Evolutionary conservation across 2,113 vertebrate species (phyloP).

Genomic region (Crypturellus undulatus): DNA sequence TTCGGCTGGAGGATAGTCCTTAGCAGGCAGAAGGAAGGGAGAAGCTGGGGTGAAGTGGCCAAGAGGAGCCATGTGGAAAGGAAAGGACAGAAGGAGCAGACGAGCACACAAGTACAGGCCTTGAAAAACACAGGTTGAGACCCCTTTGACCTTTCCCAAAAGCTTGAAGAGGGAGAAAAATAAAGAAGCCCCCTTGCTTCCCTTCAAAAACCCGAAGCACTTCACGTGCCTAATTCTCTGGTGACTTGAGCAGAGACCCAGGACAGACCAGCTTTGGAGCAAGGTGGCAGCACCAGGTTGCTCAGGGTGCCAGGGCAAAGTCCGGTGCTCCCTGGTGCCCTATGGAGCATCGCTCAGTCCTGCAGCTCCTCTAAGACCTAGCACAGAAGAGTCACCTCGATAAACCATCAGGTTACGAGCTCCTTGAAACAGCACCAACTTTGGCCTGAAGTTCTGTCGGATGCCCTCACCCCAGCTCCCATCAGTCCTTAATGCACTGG

Average conservation of each 20-base stretch:
- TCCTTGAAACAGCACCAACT: background rate
- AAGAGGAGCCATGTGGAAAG: fast-evolving
- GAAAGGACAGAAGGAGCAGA: background rate
- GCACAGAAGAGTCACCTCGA: background rate
- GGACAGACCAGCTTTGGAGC: fast-evolving
- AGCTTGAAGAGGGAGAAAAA: background rate
- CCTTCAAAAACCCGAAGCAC: background rate
- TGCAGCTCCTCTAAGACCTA: background rate
- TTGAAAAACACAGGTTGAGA: background rate
- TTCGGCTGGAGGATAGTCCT: background rate
- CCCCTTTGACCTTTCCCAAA: background rate
- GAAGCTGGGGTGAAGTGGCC: background rate
- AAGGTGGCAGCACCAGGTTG: background rate
- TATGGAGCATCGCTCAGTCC: background rate
- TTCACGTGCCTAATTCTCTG: background rate
- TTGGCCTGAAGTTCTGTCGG: background rate
- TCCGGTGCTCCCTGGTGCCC: background rate
- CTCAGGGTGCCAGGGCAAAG: fast-evolving
- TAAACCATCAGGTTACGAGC: fast-evolving
- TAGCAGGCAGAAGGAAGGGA: background rate
- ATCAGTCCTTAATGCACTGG: background rate
- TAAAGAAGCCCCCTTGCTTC: background rate
- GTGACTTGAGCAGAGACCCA: fast-evolving
- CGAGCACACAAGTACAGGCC: background rate
- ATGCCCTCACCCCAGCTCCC: background rate